Evolutionary conservation across 1,140 invertebrate genomes (phyloP).

Genomic region (Palaemon carinicauda): DNA sequence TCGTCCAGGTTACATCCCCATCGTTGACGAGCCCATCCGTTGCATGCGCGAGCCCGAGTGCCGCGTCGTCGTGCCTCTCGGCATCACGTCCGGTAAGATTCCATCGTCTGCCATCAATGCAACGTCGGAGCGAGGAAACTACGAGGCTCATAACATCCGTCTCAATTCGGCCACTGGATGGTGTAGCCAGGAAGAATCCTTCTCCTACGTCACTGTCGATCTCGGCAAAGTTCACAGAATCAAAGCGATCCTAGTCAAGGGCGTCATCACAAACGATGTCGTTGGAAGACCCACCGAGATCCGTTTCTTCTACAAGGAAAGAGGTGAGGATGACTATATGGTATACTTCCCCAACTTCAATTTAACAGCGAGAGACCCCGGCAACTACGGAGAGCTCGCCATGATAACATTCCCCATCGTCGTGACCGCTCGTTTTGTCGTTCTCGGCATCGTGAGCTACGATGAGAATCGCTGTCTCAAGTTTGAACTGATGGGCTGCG

Average conservation of each 20-base stretch:
- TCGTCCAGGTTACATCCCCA: conserved; percentile 90
- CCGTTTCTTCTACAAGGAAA: conserved; percentile 95
- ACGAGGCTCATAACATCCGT: conserved; percentile 89
- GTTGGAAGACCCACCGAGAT: conserved; percentile 94
- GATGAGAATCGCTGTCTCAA: conserved; percentile 96
- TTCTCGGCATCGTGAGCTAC: conserved; percentile 91
- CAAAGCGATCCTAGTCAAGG: conserved; percentile 85
- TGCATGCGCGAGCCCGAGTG: conserved; percentile 94
- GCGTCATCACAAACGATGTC: conserved; percentile 93
- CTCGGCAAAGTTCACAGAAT: conserved; percentile 88
- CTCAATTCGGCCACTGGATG: conserved; percentile 93
- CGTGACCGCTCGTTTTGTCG: conserved; percentile 91
- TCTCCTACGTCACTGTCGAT: conserved; percentile 94
- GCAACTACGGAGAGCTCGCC: conserved; percentile 92
- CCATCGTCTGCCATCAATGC: conserved; percentile 96
- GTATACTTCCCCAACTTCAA: conserved; percentile 97
- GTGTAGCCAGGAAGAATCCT: conserved; percentile 92
- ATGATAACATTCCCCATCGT: conserved; percentile 95
- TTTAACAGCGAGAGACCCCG: conserved; percentile 89
- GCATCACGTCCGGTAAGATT: conserved; percentile 88
- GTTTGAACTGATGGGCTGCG: conserved; percentile 95
- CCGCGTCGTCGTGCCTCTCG: conserved; percentile 89
- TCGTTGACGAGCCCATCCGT: conserved; percentile 87
- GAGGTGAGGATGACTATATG: conserved; percentile 91
- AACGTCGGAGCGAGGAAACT: conserved; percentile 89